Conservation (phyloP, 1,140 invertebrate genomes). For the Probaryconus sp. region DNA sequence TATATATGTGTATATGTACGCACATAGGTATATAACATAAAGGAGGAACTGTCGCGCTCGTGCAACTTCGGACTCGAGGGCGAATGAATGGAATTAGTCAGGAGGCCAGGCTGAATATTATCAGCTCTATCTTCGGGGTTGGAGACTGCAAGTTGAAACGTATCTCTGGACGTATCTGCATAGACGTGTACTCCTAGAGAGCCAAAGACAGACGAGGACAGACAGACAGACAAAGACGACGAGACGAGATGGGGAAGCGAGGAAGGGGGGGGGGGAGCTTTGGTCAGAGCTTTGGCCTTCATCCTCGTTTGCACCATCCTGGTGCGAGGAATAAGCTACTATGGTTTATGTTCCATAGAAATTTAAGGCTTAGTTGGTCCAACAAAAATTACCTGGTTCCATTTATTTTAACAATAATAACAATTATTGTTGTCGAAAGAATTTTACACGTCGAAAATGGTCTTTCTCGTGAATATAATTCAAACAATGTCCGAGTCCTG, state of each 20-base stretch:
- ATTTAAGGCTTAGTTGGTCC: too few species aligned
- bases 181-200: constrained; percentile 67
- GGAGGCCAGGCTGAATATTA: constrained; percentile 78
- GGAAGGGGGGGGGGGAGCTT: constrained; percentile 15
- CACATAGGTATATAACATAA: constrained; percentile 23
- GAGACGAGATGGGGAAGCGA: constrained; percentile 5
- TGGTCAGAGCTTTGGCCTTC: too few species aligned
- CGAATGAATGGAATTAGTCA: constrained; percentile 79
- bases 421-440: too few species aligned
- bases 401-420: too few species aligned
- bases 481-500: not conserved
- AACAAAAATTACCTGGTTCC: too few species aligned
- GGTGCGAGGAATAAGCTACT: too few species aligned
- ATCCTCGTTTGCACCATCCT: too few species aligned
- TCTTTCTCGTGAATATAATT: too few species aligned
- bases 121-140: constrained; percentile 76
- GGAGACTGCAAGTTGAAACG: constrained; percentile 74
- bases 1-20: constrained; percentile 1
- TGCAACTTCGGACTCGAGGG: constrained; percentile 61
- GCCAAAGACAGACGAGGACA: constrained; percentile 33
- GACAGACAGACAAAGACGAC: constrained; percentile 23
- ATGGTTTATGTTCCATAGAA: too few species aligned
- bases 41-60: constrained; percentile 54
- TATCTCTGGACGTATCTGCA: constrained; percentile 76
- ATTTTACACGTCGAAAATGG: too few species aligned